Evolutionary conservation across 2,113 vertebrate species (phyloP), one percentile per base, ranked within the genome.

Genomic region (Aldabrachelys gigantea): DNA sequence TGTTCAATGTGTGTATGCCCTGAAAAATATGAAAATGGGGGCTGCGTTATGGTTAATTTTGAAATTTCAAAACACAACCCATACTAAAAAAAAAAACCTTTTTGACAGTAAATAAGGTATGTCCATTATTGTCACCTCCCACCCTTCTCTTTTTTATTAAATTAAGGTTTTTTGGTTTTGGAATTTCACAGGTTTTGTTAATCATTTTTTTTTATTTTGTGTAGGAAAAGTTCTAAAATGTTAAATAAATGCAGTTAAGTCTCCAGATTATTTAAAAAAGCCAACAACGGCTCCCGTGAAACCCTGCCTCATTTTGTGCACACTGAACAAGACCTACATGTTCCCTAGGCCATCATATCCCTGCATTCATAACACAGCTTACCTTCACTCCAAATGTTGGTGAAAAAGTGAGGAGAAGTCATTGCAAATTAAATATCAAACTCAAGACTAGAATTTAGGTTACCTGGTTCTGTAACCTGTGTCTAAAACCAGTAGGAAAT

Each of bases 1-100:
- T 81, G 90, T 89, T 87, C 85, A 81, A 92, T 94, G 91, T 54
- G 91, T 54, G 31, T 79, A 87, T 91, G 91, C 92, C 9, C 16
- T 19, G 62, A n/a, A 69, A 19, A 69, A 69, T n/a, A 69, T n/a
- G 62, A 69, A 35, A 69, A 69, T 19, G 3, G 8, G 31, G 14
- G 8, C 9, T 35, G 29, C 9, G 31, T 69, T 69, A 13, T 8
- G 35, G 16, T 65, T 14, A 35, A 65, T 65, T 65, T 65, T 65
- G 31, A n/a, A 35, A 65, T 65, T 65, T 16, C 62, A 17, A n/a
- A n/a, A 65, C 31, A 35, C 62, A 69, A 19, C 31, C 62, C 31
- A 69, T 69, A n/a, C 25, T 13, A 29, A 59, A 59, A 59, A 29
- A 17, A 16, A 13, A 29, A 29, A 11, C 11, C 57, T n/a, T 5